Percentiles rank a stretch among this genome's conserved stretches.
These are phyloP conservation scores for Aurelia coerulea DNA, from an alignment of 30 jellyfish, hydroid and myxozoan species.

Conservation along the genomic window DNA sequence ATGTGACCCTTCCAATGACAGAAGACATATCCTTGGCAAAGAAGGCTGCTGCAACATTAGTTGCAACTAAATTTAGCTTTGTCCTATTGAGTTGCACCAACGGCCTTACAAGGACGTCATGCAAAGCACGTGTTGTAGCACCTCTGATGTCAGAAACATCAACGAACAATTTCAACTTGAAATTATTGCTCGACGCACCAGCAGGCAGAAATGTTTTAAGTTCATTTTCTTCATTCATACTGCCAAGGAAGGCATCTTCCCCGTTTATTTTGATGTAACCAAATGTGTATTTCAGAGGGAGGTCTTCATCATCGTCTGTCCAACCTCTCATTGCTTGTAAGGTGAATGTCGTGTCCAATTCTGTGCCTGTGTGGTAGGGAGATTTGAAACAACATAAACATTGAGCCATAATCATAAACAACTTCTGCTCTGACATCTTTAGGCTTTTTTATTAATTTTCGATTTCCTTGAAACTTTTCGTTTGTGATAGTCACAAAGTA, in stretches of 20 bases:
- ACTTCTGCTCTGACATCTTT: too few relatives aligned
- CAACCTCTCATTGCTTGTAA: slow-evolving; percentile 78
- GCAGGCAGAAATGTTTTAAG: slow-evolving; percentile 28
- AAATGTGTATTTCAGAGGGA: slow-evolving; percentile 62
- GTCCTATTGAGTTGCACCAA: slow-evolving; percentile 16
- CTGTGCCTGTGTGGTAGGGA: slow-evolving; percentile 35
- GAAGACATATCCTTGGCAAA: slow-evolving; percentile 64
- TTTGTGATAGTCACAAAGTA: too few relatives aligned
- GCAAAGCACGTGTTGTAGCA: slow-evolving; percentile 50
- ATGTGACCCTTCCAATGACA: slow-evolving; percentile 46
- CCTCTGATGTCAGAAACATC: slow-evolving; percentile 70
- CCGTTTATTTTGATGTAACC: slow-evolving; percentile 60
- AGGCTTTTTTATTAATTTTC: too few relatives aligned
- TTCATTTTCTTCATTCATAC: slow-evolving; percentile 67
- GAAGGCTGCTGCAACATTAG: slow-evolving; percentile 58
- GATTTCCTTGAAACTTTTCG: too few relatives aligned
- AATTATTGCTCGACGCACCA: slow-evolving; percentile 28
- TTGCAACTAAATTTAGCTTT: slow-evolving; percentile 1
- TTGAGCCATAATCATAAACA: too few relatives aligned
- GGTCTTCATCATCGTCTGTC: slow-evolving; percentile 73
- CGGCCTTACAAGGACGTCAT: slow-evolving; percentile 39
- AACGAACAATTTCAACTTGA: slow-evolving; percentile 56
- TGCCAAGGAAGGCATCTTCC: slow-evolving; percentile 48
- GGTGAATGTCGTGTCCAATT: slow-evolving; percentile 63
- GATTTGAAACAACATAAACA: too few relatives aligned